phyloP scores from a whole-genome alignment of 2,113 vertebrate genomes.

The Hydropotes inermis region DNA sequence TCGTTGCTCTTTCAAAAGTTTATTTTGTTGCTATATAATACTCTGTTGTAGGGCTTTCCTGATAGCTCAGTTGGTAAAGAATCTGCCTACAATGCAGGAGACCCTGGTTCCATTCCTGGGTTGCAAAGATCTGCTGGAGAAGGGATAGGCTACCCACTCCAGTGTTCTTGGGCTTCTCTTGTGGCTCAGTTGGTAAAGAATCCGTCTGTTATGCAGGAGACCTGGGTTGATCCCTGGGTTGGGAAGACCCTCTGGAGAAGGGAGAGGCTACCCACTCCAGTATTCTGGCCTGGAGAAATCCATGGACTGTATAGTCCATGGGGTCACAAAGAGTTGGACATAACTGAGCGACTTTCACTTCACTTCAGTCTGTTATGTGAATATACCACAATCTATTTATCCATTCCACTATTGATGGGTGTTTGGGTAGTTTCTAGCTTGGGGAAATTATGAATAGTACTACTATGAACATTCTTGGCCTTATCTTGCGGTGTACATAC shows the following conservation, averaged over 20 bases:
- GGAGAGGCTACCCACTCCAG: background rate
- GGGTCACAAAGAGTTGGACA: background rate
- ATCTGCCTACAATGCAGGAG: background rate
- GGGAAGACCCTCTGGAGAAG: background rate
- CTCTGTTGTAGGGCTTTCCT: background rate
- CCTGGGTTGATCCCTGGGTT: background rate
- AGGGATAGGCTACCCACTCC: background rate
- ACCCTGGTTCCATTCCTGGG: background rate
- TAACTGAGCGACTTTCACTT: background rate
- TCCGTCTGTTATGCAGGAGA: background rate
- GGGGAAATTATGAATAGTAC: background rate
- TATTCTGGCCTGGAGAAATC: background rate
- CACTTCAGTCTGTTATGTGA: background rate
- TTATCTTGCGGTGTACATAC: background rate
- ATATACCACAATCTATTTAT: background rate
- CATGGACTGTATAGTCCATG: background rate
- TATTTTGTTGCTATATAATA: background rate
- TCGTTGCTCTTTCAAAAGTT: background rate
- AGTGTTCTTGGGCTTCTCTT: background rate
- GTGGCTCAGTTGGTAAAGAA: background rate
- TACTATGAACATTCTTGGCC: background rate
- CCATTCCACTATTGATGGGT: background rate
- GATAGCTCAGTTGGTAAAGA: background rate
- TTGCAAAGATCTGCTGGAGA: background rate
- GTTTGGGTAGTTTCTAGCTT: background rate